phyloP scores from a whole-genome alignment of 2,797 vertebrate genomes.

The Loriculus beryllinus region DNA sequence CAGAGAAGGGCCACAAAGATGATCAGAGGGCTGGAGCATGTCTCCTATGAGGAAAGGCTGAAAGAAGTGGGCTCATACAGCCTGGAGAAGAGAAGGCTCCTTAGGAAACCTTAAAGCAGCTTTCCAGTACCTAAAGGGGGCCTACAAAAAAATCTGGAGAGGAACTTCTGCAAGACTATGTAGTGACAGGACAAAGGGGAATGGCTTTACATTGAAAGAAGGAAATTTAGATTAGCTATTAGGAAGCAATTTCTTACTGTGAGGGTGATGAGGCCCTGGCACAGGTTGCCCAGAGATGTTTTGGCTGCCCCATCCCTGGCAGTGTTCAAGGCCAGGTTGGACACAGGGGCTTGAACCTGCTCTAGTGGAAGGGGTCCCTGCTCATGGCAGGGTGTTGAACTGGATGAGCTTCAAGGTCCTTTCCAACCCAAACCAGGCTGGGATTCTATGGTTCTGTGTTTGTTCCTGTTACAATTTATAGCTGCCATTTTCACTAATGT shows the following conservation, averaged over 20 bases:
- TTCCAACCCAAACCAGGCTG: neutral
- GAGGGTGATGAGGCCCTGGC: neutral
- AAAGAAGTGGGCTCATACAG: neutral
- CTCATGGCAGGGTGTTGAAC: accelerated
- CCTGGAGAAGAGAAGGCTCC: neutral
- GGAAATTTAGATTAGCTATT: neutral
- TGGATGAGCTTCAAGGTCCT: neutral
- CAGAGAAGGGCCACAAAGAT: neutral
- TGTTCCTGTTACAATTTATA: accelerated
- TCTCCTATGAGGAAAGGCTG: neutral
- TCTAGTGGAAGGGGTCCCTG: neutral
- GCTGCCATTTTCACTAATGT: neutral
- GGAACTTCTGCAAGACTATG: neutral
- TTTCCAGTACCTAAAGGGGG: neutral
- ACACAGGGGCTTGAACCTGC: neutral
- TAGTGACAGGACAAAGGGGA: neutral
- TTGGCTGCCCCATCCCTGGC: neutral
- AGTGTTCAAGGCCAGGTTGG: neutral
- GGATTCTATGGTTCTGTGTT: neutral
- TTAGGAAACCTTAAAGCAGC: accelerated
- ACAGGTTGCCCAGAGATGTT: neutral
- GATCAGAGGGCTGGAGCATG: neutral
- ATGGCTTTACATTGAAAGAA: neutral
- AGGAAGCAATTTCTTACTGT: accelerated
- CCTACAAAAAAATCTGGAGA: neutral